Conservation (phyloP, 2,797 vertebrate species). For the Sebastes diaconus region DNA sequence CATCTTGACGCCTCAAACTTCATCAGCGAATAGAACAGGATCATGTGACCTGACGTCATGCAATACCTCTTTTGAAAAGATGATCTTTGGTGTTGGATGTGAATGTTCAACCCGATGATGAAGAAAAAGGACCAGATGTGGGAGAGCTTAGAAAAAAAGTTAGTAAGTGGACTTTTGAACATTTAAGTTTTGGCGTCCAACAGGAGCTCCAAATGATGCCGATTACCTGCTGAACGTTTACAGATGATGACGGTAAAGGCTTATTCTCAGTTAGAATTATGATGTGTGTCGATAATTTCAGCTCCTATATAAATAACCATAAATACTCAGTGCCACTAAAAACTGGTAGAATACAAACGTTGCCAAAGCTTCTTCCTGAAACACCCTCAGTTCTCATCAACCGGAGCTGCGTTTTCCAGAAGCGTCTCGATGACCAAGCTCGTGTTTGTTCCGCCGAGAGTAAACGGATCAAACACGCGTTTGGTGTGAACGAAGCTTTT, state of each 20-base stretch:
- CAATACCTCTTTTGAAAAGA: not conserved
- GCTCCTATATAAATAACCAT: constrained; percentile 39
- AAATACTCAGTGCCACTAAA: constrained; percentile 29
- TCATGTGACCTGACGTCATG: not conserved
- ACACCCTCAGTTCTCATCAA: not conserved
- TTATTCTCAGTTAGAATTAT: constrained; percentile 8
- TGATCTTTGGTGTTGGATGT: not conserved
- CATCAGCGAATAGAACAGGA: too few relatives aligned
- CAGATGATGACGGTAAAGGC: not conserved
- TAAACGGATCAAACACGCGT: not conserved
- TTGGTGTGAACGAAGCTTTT: not conserved
- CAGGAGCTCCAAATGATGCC: not conserved
- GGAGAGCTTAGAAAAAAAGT: not conserved
- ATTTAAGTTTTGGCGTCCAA: not conserved
- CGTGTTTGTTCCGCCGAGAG: constrained; percentile 1
- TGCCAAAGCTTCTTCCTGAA: not conserved
- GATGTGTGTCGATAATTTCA: not conserved
- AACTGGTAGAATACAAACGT: constrained; percentile 13
- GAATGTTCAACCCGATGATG: not conserved
- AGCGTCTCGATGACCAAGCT: not conserved
- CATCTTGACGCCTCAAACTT: too few relatives aligned
- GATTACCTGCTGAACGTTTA: not conserved
- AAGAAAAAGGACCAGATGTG: not conserved
- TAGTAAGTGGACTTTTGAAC: not conserved
- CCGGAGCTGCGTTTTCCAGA: constrained; percentile 23